Percentiles rank a stretch among this genome's conserved stretches.
These are phyloP conservation scores for Chrysolina americana DNA, from an alignment of 2,888 invertebrate species.

Conservation along the genomic window DNA sequence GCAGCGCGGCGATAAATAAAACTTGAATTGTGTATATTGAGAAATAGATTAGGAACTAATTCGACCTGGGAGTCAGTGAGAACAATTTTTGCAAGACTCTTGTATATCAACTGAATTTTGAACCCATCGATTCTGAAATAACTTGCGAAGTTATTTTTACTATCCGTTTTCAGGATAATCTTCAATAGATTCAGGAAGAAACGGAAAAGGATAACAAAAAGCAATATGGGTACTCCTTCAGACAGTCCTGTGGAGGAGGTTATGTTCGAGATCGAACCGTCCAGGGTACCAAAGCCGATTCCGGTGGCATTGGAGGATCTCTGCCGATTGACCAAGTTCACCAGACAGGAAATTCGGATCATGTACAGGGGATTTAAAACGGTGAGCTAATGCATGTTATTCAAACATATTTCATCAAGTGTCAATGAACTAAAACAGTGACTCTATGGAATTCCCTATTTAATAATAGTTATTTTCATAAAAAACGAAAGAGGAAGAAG, in stretches of 20 bases:
- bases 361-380: slow-evolving; percentile 99
- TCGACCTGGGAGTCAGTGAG: too few relatives aligned
- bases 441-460: too few relatives aligned
- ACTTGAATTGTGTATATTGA: too few relatives aligned
- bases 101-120: too few relatives aligned
- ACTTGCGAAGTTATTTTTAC: not conserved
- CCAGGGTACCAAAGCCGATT: slow-evolving; percentile 84
- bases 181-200: not conserved
- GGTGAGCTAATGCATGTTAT: slow-evolving; percentile 72
- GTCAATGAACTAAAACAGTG: too few relatives aligned
- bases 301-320: slow-evolving; percentile 92
- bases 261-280: slow-evolving; percentile 87
- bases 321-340: slow-evolving; percentile 94
- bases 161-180: not conserved
- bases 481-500: too few relatives aligned
- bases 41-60: too few relatives aligned
- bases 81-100: too few relatives aligned
- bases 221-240: slow-evolving; percentile 85
- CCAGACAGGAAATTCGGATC: slow-evolving; percentile 94
- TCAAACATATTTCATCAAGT: too few relatives aligned
- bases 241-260: slow-evolving; percentile 90
- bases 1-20: too few relatives aligned
- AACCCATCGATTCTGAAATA: not conserved
- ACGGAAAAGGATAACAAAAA: slow-evolving; percentile 1
- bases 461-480: too few relatives aligned